Conservation (phyloP, 2,888 invertebrate genomes). For the Pristionchus mayeri region DNA sequence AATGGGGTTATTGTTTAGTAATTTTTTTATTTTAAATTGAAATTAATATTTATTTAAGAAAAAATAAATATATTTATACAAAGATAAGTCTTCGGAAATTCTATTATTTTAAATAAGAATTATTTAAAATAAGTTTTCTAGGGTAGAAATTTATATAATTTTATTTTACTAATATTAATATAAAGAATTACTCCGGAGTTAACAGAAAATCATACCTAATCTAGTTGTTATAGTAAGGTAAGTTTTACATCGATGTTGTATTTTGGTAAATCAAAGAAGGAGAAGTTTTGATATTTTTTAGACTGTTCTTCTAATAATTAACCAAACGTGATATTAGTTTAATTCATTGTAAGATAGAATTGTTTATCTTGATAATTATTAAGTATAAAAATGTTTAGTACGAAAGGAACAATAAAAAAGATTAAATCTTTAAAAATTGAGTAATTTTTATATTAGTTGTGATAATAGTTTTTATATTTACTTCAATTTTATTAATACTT, state of each 20-base stretch:
- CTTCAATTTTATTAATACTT: slow-evolving; percentile 59
- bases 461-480: slow-evolving; percentile 59
- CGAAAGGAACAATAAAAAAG: slow-evolving; percentile 68
- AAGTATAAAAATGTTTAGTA: slow-evolving; percentile 63
- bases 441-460: slow-evolving; percentile 59
- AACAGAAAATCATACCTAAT: slow-evolving; percentile 71
- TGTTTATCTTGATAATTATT: slow-evolving; percentile 69
- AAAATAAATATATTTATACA: slow-evolving; percentile 65
- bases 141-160: slow-evolving; percentile 69
- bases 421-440: slow-evolving; percentile 61
- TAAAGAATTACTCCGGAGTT: slow-evolving; percentile 72
- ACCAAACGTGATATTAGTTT: slow-evolving; percentile 70
- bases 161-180: slow-evolving; percentile 65
- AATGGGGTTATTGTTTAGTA: slow-evolving; percentile 79
- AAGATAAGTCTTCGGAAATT: slow-evolving; percentile 71
- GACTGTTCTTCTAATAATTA: slow-evolving; percentile 70
- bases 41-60: slow-evolving; percentile 66
- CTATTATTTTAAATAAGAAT: slow-evolving; percentile 56
- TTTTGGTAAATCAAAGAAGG: slow-evolving; percentile 63
- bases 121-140: slow-evolving; percentile 63
- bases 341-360: slow-evolving; percentile 71
- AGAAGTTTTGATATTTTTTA: slow-evolving; percentile 63
- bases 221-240: slow-evolving; percentile 68
- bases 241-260: slow-evolving; percentile 72
- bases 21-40: slow-evolving; percentile 62